Conservation (phyloP, 1,140 invertebrate species). For the Sycophila sp. region DNA sequence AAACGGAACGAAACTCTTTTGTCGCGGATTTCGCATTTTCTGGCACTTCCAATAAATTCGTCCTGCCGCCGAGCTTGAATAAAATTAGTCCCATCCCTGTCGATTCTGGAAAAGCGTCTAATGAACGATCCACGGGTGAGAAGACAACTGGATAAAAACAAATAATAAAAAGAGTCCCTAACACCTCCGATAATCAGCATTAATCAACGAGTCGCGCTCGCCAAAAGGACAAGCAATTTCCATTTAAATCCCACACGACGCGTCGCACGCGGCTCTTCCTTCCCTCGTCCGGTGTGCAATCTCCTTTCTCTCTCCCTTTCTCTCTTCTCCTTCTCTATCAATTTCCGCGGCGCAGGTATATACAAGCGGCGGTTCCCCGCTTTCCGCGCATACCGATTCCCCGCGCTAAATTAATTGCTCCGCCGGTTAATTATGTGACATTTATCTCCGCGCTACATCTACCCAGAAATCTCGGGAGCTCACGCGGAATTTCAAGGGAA, state of each 20-base stretch:
- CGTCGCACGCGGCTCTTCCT: too few species aligned
- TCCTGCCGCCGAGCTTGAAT: too few species aligned
- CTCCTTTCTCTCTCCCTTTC: not conserved
- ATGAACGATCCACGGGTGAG: too few species aligned
- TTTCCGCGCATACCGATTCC: slow-evolving; percentile 57
- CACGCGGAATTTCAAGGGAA: slow-evolving; percentile 48
- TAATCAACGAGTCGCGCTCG: too few species aligned
- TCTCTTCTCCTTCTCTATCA: slow-evolving; percentile 1
- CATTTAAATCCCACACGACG: slow-evolving; percentile 1
- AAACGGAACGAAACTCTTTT: too few species aligned
- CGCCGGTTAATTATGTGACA: slow-evolving; percentile 62
- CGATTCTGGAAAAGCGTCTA: too few species aligned
- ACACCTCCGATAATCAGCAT: too few species aligned
- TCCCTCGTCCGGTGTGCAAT: not conserved
- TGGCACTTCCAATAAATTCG: too few species aligned
- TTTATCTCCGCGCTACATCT: slow-evolving; percentile 60
- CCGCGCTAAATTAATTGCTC: slow-evolving; percentile 61
- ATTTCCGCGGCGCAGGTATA: slow-evolving; percentile 1
- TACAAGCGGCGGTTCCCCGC: slow-evolving; percentile 35
- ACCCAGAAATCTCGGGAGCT: slow-evolving; percentile 54
- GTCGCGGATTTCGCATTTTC: too few species aligned
- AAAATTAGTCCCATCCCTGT: too few species aligned
- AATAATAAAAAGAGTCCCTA: too few species aligned
- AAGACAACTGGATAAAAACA: too few species aligned
- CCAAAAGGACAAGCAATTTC: not conserved